Evolutionary conservation across 30 jellyfish, hydroid and myxozoan species (phyloP).

Genomic region (Cassiopea andromeda): DNA sequence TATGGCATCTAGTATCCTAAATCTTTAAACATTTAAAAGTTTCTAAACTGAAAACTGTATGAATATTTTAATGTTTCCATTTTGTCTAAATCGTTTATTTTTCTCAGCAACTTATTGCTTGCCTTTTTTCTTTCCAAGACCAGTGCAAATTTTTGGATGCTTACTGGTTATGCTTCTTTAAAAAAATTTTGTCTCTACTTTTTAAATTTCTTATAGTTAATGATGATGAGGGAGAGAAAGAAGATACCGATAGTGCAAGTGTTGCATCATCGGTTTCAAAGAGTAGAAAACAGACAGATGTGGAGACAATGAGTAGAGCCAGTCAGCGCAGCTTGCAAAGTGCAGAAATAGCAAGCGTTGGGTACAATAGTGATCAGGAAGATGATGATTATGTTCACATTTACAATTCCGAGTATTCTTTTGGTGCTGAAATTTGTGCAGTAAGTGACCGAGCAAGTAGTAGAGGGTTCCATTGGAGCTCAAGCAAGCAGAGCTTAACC

Average conservation of each 20-base stretch:
- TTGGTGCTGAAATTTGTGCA: neutral
- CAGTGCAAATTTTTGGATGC: too few relatives aligned
- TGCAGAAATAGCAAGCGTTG: slow-evolving; percentile 29
- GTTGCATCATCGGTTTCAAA: neutral
- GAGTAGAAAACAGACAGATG: neutral
- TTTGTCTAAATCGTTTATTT: too few relatives aligned
- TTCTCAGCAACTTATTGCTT: too few relatives aligned
- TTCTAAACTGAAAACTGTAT: too few relatives aligned
- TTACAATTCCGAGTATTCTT: slow-evolving; percentile 28
- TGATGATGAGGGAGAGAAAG: slow-evolving; percentile 4
- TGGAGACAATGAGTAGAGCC: slow-evolving; percentile 31
- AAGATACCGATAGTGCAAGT: slow-evolving; percentile 4
- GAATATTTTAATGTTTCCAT: too few relatives aligned
- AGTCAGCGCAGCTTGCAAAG: slow-evolving; percentile 23
- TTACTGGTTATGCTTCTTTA: too few relatives aligned
- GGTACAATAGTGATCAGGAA: slow-evolving; percentile 30
- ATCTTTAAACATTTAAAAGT: too few relatives aligned
- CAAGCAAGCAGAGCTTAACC: slow-evolving; percentile 30
- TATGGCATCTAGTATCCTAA: too few relatives aligned
- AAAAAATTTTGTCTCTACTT: too few relatives aligned
- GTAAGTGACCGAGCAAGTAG: neutral
- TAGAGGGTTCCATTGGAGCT: slow-evolving; percentile 8
- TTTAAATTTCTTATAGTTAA: neutral
- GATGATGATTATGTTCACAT: slow-evolving; percentile 21
- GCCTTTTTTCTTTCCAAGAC: too few relatives aligned